Conservation (phyloP, 2,113 vertebrate genomes). For the Ceyx cyanopectus region DNA sequence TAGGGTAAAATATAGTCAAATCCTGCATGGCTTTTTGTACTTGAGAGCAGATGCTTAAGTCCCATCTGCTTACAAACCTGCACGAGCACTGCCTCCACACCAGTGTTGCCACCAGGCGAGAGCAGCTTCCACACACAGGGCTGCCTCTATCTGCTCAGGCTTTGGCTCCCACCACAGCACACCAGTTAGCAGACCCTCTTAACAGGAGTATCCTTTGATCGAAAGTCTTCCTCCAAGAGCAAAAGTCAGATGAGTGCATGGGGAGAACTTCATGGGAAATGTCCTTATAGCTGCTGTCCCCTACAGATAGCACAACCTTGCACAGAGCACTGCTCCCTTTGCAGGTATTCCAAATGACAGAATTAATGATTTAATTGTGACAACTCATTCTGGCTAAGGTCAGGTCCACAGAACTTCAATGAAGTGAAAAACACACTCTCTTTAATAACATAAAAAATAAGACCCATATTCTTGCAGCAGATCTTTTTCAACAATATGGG, state of each 20-base stretch:
- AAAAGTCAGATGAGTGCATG: background rate
- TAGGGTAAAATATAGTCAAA: background rate
- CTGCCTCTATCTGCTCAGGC: background rate
- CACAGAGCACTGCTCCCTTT: background rate
- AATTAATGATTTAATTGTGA: background rate
- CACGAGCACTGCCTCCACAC: background rate
- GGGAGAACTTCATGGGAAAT: background rate
- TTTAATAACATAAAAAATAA: background rate
- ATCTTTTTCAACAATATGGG: background rate
- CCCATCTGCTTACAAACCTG: background rate
- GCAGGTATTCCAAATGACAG: background rate
- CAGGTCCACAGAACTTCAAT: background rate
- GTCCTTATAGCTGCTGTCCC: background rate
- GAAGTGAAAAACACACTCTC: background rate
- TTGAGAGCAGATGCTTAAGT: background rate
- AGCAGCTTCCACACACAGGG: background rate
- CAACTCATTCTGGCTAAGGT: background rate
- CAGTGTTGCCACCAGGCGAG: background rate
- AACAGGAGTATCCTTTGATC: background rate
- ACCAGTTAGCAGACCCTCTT: rapidly evolving
- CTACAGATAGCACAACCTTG: background rate
- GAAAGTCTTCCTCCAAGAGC: background rate
- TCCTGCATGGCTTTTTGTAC: background rate
- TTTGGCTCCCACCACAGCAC: background rate
- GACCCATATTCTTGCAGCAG: background rate